A percentile compares a stretch with the other conserved stretches of the same genome.
phyloP scores from a whole-genome alignment of 2,888 invertebrate genomes.

The Drosophila dives region DNA sequence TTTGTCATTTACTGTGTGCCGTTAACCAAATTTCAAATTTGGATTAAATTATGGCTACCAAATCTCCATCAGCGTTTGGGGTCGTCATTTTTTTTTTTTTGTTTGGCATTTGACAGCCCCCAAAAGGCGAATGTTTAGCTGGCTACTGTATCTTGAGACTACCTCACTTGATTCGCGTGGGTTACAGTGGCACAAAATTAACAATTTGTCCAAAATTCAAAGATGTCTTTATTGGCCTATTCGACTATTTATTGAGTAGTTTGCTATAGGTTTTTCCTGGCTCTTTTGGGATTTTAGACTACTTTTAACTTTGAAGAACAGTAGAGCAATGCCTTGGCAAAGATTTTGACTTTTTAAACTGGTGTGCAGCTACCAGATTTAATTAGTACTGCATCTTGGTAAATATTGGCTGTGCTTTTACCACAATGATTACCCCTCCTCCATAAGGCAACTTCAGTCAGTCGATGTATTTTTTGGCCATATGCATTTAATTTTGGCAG shows the following conservation, averaged over 20 bases:
- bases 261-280: background rate
- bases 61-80: background rate
- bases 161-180: constrained; percentile 39
- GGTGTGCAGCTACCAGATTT: no score
- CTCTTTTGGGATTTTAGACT: background rate
- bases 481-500: background rate
- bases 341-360: background rate
- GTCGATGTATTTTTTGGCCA: background rate
- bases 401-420: no score
- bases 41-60: constrained; percentile 53
- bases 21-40: constrained; percentile 48
- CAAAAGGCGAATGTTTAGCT: constrained; percentile 25
- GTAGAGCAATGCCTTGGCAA: background rate
- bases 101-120: constrained; percentile 56
- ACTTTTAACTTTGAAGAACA: background rate
- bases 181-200: constrained; percentile 35
- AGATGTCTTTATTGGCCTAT: background rate
- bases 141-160: constrained; percentile 59
- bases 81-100: constrained; percentile 62
- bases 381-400: no score
- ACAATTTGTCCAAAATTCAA: background rate
- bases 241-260: background rate
- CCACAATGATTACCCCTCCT: background rate
- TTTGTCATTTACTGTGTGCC: constrained; percentile 12
- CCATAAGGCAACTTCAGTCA: background rate